These are phyloP conservation scores for Pammene aurita DNA, from an alignment of 2,888 invertebrate species.

Conservation along the genomic window DNA sequence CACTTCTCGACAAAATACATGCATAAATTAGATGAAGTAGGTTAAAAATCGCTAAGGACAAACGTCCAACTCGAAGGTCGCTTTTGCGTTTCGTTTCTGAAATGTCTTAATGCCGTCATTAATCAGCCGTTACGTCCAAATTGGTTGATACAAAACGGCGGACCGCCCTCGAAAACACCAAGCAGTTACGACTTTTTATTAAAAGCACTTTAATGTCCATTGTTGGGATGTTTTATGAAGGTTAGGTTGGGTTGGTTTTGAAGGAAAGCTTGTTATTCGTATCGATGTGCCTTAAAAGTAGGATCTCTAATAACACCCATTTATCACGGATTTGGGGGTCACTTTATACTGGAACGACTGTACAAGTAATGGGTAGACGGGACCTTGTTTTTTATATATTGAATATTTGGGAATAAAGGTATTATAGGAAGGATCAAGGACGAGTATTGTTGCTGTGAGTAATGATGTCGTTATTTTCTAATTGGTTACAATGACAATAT, in stretches of 20 bases:
- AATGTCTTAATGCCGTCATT: constrained; percentile 40
- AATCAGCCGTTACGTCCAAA: constrained; percentile 44
- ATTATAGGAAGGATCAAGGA: not conserved
- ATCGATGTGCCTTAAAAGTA: not conserved
- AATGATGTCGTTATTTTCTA: constrained; percentile 7
- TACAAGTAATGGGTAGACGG: not conserved
- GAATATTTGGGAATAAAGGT: not conserved
- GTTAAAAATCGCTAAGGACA: not conserved
- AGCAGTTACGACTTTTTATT: not conserved
- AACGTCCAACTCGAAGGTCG: not conserved
- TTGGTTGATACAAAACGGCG: not conserved
- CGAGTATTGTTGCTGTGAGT: not conserved
- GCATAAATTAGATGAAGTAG: not conserved
- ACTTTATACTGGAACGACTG: not conserved
- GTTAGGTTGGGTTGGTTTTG: constrained; percentile 6
- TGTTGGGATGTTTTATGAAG: constrained; percentile 40
- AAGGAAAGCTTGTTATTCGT: not conserved
- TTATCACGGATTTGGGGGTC: not conserved
- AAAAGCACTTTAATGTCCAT: constrained; percentile 43
- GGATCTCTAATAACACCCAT: not conserved
- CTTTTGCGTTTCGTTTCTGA: not conserved
- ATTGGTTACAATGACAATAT: not conserved
- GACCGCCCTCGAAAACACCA: not conserved
- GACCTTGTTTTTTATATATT: constrained; percentile 25
- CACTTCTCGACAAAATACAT: no score